Percentiles rank a stretch among this genome's conserved stretches.
phyloP scores from a whole-genome alignment of 2,113 vertebrate species.

The Mus musculus region GRCm39 chr1:55657001-55657500 shows the following conservation, averaged over 20 bases:
- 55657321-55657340: not conserved
- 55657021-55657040: not conserved
- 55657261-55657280: not conserved
- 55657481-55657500: not conserved
- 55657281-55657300: not conserved
- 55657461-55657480: slow-evolving; percentile 46
- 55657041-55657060: not conserved
- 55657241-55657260: not conserved
- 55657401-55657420: not conserved
- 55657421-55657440: slow-evolving; percentile 45
- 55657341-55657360: not conserved
- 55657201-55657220: not conserved
- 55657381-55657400: not conserved
- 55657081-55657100: not conserved
- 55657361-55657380: not conserved
- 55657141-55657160: not conserved
- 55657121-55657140: not conserved
- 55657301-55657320: not conserved
- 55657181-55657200: not conserved
- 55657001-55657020: not conserved
- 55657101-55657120: not conserved
- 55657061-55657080: not conserved
- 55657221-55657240: not conserved
- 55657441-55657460: slow-evolving; percentile 36
- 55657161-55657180: not conserved